These are phyloP conservation scores for Agapornis roseicollis DNA, from an alignment of 2,113 vertebrate species.

Conservation along the genomic window DNA sequence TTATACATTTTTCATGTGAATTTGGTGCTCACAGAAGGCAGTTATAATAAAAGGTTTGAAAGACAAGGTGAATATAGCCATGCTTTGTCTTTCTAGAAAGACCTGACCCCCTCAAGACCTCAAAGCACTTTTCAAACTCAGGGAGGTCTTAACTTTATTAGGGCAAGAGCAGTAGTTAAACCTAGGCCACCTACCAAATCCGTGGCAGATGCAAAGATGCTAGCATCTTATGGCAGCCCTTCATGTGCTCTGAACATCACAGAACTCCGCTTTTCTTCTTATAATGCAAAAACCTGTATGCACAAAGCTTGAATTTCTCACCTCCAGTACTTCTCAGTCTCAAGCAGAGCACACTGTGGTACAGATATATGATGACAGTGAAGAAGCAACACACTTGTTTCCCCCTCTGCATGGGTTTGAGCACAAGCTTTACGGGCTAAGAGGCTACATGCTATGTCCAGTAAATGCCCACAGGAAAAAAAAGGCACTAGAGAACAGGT, in stretches of 20 bases:
- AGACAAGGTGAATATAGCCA: neutral
- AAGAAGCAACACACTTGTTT: neutral
- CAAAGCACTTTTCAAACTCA: neutral
- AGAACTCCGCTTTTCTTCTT: neutral
- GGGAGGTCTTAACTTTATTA: neutral
- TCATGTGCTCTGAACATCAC: neutral
- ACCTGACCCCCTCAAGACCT: neutral
- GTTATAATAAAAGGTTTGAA: neutral
- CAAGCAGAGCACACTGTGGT: accelerated
- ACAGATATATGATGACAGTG: neutral
- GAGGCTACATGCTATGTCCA: neutral
- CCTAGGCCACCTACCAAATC: neutral
- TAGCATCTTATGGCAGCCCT: neutral
- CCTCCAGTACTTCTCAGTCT: neutral
- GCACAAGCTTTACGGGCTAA: neutral
- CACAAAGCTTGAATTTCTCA: neutral
- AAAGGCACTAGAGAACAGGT: neutral
- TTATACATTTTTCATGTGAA: neutral
- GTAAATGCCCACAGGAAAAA: neutral
- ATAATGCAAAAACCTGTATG: neutral
- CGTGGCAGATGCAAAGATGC: accelerated
- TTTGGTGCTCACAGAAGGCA: neutral
- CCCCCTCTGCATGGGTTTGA: neutral
- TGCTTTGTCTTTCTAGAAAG: neutral
- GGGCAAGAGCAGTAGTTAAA: neutral